These are phyloP conservation scores for Anoncus sp. DNA, from an alignment of 2,888 invertebrate species.

Conservation along the genomic window DNA sequence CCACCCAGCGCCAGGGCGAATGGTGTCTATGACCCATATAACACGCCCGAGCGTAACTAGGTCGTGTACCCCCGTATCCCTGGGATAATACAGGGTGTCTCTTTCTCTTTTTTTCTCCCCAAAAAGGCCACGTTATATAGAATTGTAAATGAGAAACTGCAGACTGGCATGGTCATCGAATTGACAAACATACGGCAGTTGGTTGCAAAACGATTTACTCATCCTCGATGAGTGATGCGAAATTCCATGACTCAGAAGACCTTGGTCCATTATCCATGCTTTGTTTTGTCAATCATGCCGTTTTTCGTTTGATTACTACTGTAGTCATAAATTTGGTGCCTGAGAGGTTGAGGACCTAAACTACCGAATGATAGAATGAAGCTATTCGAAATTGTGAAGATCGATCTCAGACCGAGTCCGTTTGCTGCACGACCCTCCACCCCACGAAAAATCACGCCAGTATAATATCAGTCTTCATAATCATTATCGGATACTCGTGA, in stretches of 20 bases:
- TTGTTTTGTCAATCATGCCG: no score
- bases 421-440: background rate
- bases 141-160: background rate
- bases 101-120: background rate
- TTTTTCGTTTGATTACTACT: no score
- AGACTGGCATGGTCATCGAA: background rate
- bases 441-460: background rate
- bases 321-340: no score
- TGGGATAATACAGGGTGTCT: constrained; percentile 81
- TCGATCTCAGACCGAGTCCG: background rate
- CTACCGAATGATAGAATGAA: background rate
- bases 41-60: constrained; percentile 80
- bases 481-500: constrained; percentile 34
- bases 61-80: constrained; percentile 80
- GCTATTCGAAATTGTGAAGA: background rate
- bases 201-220: no score
- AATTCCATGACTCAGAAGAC: no score
- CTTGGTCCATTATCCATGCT: no score
- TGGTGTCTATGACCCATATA: constrained; percentile 82
- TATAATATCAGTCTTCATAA: constrained; percentile 27
- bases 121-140: background rate
- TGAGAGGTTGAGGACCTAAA: no score
- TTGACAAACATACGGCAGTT: background rate
- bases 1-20: constrained; percentile 68
- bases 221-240: no score